Percentiles rank a stretch among this genome's conserved stretches.
These are phyloP conservation scores for Cromileptes altivelis DNA, from an alignment of 2,113 vertebrate species.

Conservation along the genomic window DNA sequence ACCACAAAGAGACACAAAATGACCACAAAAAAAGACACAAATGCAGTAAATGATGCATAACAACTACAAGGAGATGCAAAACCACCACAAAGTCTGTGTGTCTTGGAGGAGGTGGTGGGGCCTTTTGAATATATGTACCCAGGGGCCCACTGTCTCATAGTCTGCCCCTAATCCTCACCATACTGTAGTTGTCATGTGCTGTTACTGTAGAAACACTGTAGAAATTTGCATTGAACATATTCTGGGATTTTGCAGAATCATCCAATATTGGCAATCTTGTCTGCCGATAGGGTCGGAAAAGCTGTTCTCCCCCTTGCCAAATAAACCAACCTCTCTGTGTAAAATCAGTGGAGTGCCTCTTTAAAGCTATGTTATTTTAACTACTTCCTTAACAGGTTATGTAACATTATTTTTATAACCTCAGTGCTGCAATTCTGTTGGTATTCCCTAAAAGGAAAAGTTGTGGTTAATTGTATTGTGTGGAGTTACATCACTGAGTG, in stretches of 20 bases:
- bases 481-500: slow-evolving; percentile 1
- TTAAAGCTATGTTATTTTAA: background rate
- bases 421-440: background rate
- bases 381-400: background rate
- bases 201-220: background rate
- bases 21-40: too few species aligned
- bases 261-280: background rate
- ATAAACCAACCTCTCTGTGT: background rate
- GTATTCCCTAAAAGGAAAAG: background rate
- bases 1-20: too few species aligned
- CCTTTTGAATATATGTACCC: too few species aligned
- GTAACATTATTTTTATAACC: background rate
- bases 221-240: background rate
- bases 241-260: background rate
- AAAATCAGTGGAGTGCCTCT: background rate
- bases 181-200: background rate
- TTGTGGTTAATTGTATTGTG: background rate
- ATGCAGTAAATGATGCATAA: too few species aligned
- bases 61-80: too few species aligned
- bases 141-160: too few species aligned
- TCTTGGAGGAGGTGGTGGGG: too few species aligned
- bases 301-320: background rate
- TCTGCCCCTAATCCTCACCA: too few species aligned
- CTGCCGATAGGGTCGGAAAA: background rate
- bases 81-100: too few species aligned